phyloP scores from a whole-genome alignment of 2,797 vertebrate species.

The Amniataba percoides region DNA sequence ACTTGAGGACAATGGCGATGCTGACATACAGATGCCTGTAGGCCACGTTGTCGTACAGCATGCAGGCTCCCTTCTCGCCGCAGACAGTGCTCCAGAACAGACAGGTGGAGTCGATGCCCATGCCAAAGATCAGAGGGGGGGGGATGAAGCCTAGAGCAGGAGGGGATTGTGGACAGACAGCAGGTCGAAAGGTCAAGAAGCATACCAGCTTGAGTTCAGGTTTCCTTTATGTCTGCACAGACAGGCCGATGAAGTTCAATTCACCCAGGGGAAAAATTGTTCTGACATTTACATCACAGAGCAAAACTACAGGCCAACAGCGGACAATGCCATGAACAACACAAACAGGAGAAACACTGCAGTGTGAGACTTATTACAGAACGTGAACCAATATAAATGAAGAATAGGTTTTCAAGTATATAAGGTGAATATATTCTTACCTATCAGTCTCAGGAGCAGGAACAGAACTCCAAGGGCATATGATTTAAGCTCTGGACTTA shows the following conservation, averaged over 20 bases:
- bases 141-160: constrained; percentile 94
- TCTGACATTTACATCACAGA: constrained; percentile 44
- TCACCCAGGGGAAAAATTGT: constrained; percentile 43
- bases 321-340: not conserved
- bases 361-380: not conserved
- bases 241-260: constrained; percentile 38
- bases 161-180: constrained; percentile 45
- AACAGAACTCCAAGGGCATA: constrained; percentile 97
- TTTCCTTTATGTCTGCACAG: constrained; percentile 35
- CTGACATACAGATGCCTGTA: constrained; percentile 97
- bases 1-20: constrained; percentile 96
- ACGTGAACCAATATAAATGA: not conserved
- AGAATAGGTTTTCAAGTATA: not conserved
- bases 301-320: constrained; percentile 24
- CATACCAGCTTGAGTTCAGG: constrained; percentile 37
- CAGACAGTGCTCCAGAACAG: constrained; percentile 98
- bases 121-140: constrained; percentile 97
- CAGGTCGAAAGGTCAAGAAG: constrained; percentile 56
- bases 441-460: constrained; percentile 94
- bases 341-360: not conserved
- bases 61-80: constrained; percentile 94
- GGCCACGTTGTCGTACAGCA: constrained; percentile 95
- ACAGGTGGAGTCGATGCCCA: constrained; percentile 98
- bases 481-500: constrained; percentile 97
- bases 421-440: constrained; percentile 80